Evolutionary conservation across 2,113 vertebrate species (phyloP).

Genomic region (Choloepus hoffmanni): DNA sequence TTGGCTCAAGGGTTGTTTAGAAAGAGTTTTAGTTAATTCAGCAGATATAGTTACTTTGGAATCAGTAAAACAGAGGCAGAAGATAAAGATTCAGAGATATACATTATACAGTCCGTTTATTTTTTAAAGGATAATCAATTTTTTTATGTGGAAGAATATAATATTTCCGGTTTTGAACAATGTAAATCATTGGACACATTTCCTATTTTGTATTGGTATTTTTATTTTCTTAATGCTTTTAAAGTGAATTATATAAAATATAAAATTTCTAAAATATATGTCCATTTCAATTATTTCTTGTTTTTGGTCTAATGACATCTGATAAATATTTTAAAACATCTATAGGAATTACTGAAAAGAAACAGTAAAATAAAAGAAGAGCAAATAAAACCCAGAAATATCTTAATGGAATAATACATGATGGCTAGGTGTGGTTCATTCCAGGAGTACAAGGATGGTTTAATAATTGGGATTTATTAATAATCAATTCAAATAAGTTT

Average conservation of each 20-base stretch:
- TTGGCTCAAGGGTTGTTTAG: constrained; percentile 35
- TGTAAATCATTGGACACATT: not conserved
- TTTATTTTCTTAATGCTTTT: not conserved
- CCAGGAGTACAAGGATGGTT: not conserved
- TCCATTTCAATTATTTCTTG: not conserved
- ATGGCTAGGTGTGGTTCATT: not conserved
- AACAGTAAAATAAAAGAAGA: not conserved
- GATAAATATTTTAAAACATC: constrained; percentile 4
- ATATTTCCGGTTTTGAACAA: not conserved
- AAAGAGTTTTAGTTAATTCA: constrained; percentile 47
- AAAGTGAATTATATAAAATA: not conserved
- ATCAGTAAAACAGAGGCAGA: not conserved
- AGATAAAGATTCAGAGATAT: not conserved
- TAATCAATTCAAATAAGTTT: not conserved
- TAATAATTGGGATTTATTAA: constrained; percentile 10
- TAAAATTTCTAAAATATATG: constrained; percentile 15
- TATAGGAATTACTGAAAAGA: not conserved
- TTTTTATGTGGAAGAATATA: not conserved
- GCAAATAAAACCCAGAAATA: not conserved
- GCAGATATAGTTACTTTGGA: not conserved
- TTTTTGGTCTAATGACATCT: not conserved
- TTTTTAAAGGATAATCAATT: not conserved
- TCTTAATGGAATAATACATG: not conserved
- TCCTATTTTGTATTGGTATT: not conserved
- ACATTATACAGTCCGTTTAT: not conserved